Evolutionary conservation across 2,113 vertebrate genomes (phyloP), one percentile per base, ranked within the genome.

Genomic region (Glaucidium brasilianum): DNA sequence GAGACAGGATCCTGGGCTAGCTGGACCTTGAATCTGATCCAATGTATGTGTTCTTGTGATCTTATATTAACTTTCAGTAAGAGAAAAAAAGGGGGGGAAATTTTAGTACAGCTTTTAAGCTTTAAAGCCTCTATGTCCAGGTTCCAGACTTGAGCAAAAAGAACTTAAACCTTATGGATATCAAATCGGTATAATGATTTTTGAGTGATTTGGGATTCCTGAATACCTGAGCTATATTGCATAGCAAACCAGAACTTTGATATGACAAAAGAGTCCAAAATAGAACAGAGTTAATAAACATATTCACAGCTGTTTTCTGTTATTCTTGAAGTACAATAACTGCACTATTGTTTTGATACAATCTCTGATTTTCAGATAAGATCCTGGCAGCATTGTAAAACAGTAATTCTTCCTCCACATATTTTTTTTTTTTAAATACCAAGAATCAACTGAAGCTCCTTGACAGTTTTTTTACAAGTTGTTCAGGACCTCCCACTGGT

Each of bases 21-120:
- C 74, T 53, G 78, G 41, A 79, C 77, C 62, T 93, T 95, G 93
- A 93, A 78, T 88, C 77, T 79, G 73, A 62, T 94, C 92, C 94
- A 95, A 1, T 5, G 5, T 90, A 52, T 95, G 77, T 95, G 77
- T 69, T 93, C 84, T 58, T 91, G 66, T 75, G 77, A 90, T 79
- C 59, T 88, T 37, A 43, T 8, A 59, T 58, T 67, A 59, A 90
- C 72, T 69, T 83, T 45, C 72, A 86, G 32, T 29, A 50, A 35
- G 67, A 86, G 25, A 30, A 35, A 71, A 76, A 27, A 66, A 49
- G 2, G 3, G 12, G 6, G 19, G 4, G 9, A 5, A 12, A 27
- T 94, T 91, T 89, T 72, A 50, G 26, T 75, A 23, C 25, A 34
- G 11, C 41, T 84, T 73, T 35, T 15, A 85, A 79, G 79, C 25